phyloP scores from a whole-genome alignment of 2,113 vertebrate genomes.

The Argyrosomus japonicus region DNA sequence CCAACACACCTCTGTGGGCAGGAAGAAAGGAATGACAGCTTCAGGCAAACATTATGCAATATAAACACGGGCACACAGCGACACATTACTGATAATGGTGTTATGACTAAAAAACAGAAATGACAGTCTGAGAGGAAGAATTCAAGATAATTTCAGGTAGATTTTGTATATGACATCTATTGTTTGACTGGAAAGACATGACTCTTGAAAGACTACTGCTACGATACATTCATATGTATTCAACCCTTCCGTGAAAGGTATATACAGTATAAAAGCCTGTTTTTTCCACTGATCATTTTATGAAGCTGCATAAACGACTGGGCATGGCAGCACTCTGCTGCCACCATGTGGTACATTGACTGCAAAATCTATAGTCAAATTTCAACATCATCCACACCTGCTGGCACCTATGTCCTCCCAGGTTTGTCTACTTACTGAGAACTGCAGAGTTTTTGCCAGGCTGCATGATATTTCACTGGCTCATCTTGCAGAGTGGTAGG shows the following conservation, averaged over 20 bases:
- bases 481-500: conserved; percentile 87
- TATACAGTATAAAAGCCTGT: no score
- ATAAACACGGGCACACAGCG: neutral
- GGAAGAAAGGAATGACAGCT: neutral
- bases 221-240: neutral
- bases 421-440: conserved; percentile 87
- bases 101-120: neutral
- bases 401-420: neutral
- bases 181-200: no score
- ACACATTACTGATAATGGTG: neutral
- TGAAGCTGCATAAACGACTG: neutral
- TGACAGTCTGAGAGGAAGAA: neutral
- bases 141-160: no score
- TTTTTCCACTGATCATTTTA: neutral
- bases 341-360: conserved; percentile 39
- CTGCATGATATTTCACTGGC: conserved; percentile 96
- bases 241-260: no score
- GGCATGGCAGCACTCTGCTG: conserved; percentile 30
- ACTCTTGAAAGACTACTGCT: neutral
- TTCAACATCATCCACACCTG: neutral
- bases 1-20: conserved; percentile 89
- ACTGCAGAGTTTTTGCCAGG: conserved; percentile 97
- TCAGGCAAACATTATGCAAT: neutral
- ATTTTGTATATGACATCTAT: no score
- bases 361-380: neutral